phyloP scores from a whole-genome alignment of 2,888 invertebrate species.

The Allolobophora icterica region DNA sequence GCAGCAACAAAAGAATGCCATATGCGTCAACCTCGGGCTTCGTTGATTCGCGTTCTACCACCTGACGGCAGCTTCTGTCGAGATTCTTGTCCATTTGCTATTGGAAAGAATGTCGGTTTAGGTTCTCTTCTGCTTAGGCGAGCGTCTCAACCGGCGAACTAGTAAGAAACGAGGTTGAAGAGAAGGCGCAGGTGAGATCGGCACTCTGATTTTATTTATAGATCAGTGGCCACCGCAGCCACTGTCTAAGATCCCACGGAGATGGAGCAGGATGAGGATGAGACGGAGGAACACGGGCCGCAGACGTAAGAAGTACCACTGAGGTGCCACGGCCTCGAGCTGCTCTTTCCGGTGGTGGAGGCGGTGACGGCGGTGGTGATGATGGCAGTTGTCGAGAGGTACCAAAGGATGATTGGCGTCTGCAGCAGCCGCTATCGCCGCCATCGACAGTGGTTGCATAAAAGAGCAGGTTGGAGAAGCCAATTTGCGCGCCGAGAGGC shows the following conservation, averaged over 20 bases:
- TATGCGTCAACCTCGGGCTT: background rate
- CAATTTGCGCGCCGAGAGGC: too few relatives aligned
- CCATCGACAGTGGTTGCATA: background rate
- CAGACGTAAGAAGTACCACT: background rate
- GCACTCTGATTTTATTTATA: background rate
- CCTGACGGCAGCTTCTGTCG: background rate
- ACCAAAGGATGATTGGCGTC: background rate
- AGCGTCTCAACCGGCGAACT: background rate
- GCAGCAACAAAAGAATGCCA: too few relatives aligned
- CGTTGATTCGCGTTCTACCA: background rate
- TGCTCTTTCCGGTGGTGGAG: background rate
- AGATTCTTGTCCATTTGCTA: background rate
- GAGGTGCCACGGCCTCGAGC: background rate
- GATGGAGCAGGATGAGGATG: background rate
- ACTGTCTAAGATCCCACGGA: background rate
- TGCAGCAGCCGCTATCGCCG: background rate
- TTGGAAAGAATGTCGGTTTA: background rate
- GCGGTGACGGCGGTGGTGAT: background rate
- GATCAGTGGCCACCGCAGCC: background rate
- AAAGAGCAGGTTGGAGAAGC: background rate
- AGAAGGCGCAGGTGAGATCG: background rate
- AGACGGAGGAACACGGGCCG: background rate
- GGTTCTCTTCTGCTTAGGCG: background rate
- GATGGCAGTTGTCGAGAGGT: background rate
- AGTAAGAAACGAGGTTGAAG: slow-evolving; percentile 1